These are phyloP conservation scores for Empidonax alnorum DNA, from an alignment of 2,113 vertebrate species.

Conservation along the genomic window DNA sequence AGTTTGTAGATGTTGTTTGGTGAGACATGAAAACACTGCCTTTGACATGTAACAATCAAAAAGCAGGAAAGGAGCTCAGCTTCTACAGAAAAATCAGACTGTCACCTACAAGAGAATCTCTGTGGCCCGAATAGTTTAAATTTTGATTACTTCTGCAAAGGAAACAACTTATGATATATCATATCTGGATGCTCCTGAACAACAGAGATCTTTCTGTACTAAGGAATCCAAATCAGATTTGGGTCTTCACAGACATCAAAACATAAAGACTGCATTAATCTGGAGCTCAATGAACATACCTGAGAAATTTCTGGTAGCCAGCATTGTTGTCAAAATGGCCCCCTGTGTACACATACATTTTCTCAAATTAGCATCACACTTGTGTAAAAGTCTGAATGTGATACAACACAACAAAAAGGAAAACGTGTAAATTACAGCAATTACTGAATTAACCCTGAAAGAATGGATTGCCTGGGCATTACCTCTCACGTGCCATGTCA, in stretches of 20 bases:
- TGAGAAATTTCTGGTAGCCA: slow-evolving; percentile 98
- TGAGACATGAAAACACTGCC: neutral
- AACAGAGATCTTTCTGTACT: neutral
- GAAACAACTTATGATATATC: neutral
- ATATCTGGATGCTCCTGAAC: neutral
- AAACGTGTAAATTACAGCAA: neutral
- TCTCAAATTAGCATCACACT: slow-evolving; percentile 24
- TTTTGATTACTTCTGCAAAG: neutral
- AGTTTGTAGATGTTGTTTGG: neutral
- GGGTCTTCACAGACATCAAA: neutral
- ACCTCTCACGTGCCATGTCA: too few species aligned
- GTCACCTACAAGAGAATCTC: neutral
- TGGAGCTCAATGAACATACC: slow-evolving; percentile 78
- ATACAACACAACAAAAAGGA: neutral
- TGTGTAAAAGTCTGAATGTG: neutral
- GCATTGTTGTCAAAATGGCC: slow-evolving; percentile 98
- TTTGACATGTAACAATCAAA: neutral
- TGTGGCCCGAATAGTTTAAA: neutral
- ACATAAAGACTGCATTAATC: neutral
- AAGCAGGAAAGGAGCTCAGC: neutral
- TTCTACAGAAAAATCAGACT: neutral
- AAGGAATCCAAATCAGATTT: neutral
- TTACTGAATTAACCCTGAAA: neutral
- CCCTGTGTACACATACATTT: slow-evolving; percentile 79
- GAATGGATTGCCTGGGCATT: neutral